Conservation (phyloP, 2,113 vertebrate species). For the Scortum barcoo region DNA sequence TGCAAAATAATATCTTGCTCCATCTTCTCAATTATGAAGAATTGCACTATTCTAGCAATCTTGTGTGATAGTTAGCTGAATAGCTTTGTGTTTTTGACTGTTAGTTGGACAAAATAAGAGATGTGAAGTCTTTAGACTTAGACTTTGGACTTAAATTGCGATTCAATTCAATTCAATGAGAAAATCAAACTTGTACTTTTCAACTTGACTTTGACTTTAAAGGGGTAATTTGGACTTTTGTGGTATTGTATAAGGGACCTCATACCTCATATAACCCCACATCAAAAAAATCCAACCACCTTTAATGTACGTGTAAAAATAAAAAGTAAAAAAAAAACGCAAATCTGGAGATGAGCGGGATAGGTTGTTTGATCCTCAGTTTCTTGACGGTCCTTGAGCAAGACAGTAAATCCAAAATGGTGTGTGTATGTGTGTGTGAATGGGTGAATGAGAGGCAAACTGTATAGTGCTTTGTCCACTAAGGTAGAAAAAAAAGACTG, state of each 20-base stretch:
- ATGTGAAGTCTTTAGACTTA: no score
- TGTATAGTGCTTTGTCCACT: background rate
- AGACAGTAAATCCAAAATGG: background rate
- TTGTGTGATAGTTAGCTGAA: background rate
- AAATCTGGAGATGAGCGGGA: background rate
- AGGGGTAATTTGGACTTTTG: no score
- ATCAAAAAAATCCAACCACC: no score
- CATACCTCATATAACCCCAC: no score
- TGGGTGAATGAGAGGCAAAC: background rate
- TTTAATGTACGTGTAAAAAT: background rate
- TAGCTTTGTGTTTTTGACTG: background rate
- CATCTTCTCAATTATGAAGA: background rate
- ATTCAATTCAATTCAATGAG: no score
- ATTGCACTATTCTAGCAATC: background rate
- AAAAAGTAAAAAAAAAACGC: no score
- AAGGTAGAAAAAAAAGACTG: background rate
- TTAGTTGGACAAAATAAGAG: background rate
- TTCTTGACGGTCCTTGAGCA: background rate
- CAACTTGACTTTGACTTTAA: no score
- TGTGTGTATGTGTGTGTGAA: background rate
- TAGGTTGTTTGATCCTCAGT: background rate
- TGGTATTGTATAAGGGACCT: no score
- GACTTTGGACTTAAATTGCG: no score
- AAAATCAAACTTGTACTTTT: no score
- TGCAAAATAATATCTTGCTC: background rate